Base-by-base conservation (phyloP, 2,888 invertebrate species). In the Neoaliturus tenellus region DNA sequence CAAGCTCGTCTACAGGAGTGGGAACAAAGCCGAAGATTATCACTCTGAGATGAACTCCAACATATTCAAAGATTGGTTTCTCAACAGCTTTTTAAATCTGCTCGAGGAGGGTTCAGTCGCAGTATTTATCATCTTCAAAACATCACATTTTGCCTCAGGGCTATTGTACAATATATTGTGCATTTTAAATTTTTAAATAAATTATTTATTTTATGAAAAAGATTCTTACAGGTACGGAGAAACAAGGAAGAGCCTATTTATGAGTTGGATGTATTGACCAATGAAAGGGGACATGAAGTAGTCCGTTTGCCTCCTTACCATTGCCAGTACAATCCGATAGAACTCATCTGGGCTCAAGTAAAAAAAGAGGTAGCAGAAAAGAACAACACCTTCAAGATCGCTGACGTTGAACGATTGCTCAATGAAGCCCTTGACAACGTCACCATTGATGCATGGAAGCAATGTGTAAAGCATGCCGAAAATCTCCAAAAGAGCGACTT, bases 111-210 rank as follows among this genome's bases (percentile, higher is more conserved):
- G 20, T 20, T 44, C 75, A 17, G 80, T n/a, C n/a, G n/a, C n/a
- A n/a, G n/a, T n/a, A n/a, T n/a, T n/a, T n/a, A n/a, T n/a, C n/a
- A n/a, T n/a, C n/a, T n/a, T n/a, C n/a, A n/a, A n/a, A n/a, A n/a
- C n/a, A n/a, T n/a, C n/a, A n/a, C n/a, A n/a, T n/a, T 83, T 0
- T 80, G 80, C 31, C 35, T 20, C 3, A 41, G 73, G 6, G 62
- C 82, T 3, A 84, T 84, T 17, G 75, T 84, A 3, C 67, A 82
- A 67, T 78, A 84, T 35, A 84, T 82, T 51, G 82, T 82, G 1
- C 25, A 69, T 31, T 84, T 82, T 20, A 82, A 84, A 48, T 78
- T 25, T 0, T 58, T 39, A 35, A 23, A 35, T 69, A 44, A 41
- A 67, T 28, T 33, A 62, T 0, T 0, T 3, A 44, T 62, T 62